Percentiles rank a stretch among this genome's conserved stretches.
phyloP scores from a whole-genome alignment of 30 jellyfish, hydroid and myxozoan species.

The Cassiopea andromeda region DNA sequence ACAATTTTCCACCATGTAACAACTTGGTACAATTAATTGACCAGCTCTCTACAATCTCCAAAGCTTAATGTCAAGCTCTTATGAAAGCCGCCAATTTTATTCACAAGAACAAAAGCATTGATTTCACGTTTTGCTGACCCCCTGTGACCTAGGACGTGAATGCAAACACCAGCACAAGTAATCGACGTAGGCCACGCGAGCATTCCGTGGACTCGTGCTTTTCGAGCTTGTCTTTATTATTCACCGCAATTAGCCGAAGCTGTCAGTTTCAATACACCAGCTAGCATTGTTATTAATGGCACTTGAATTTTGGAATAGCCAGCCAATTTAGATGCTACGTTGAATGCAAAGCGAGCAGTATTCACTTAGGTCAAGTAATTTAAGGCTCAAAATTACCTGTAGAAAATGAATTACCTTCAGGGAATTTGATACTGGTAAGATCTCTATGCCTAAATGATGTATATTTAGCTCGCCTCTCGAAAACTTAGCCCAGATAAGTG shows the following conservation, averaged over 20 bases:
- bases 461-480: too few species aligned
- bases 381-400: too few species aligned
- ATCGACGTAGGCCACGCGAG: not conserved
- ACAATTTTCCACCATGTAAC: constrained; percentile 15
- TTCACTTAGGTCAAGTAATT: too few species aligned
- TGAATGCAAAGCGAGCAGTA: too few species aligned
- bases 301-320: too few species aligned
- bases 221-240: not conserved
- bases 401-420: too few species aligned
- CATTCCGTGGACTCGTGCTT: constrained; percentile 21
- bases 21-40: constrained; percentile 23
- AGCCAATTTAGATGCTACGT: too few species aligned
- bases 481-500: too few species aligned
- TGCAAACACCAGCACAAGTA: constrained; percentile 28
- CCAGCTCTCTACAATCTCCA: constrained; percentile 21
- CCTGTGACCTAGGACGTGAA: constrained; percentile 53
- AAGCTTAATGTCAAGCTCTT: not conserved
- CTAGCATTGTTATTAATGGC: too few species aligned
- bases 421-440: too few species aligned
- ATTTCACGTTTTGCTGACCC: constrained; percentile 54
- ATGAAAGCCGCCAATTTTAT: not conserved
- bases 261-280: too few species aligned
- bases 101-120: constrained; percentile 20
- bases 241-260: not conserved
- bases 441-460: too few species aligned